Conservation (phyloP, 2,888 invertebrate species). For the Aethes cnicana region DNA sequence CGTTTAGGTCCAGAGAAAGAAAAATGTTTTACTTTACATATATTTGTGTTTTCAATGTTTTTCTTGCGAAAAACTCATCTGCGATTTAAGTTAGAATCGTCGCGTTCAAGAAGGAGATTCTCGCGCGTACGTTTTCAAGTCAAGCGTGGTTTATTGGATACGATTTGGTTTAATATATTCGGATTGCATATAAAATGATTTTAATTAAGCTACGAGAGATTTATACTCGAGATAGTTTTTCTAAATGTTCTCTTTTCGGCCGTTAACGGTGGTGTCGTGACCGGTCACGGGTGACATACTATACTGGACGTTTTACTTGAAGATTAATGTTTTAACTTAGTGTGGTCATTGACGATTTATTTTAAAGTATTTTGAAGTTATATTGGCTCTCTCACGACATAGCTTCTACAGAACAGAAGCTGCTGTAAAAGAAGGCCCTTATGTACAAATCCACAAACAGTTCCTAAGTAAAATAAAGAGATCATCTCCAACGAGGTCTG, state of each 20-base stretch:
- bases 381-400: no score
- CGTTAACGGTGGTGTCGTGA: conserved; percentile 49
- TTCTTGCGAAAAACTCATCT: no score
- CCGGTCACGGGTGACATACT: conserved; percentile 38
- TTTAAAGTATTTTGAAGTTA: neutral
- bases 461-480: no score
- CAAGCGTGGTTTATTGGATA: conserved; percentile 63
- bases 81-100: conserved; percentile 11
- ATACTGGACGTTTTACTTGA: conserved; percentile 27
- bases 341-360: neutral
- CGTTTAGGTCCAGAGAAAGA: no score
- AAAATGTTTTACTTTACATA: no score
- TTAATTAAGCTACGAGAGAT: conserved; percentile 68
- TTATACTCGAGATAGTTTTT: conserved; percentile 51
- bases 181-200: conserved; percentile 72
- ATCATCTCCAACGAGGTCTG: no score
- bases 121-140: conserved; percentile 46
- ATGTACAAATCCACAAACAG: no score
- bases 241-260: conserved; percentile 36
- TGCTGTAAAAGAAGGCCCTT: no score
- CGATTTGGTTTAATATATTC: conserved; percentile 67
- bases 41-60: no score
- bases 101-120: conserved; percentile 29
- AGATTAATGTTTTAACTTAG: conserved; percentile 33
- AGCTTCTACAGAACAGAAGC: no score